Base-by-base conservation (phyloP, 2,797 vertebrate species). In the Peromyscus melanophrys region DNA sequence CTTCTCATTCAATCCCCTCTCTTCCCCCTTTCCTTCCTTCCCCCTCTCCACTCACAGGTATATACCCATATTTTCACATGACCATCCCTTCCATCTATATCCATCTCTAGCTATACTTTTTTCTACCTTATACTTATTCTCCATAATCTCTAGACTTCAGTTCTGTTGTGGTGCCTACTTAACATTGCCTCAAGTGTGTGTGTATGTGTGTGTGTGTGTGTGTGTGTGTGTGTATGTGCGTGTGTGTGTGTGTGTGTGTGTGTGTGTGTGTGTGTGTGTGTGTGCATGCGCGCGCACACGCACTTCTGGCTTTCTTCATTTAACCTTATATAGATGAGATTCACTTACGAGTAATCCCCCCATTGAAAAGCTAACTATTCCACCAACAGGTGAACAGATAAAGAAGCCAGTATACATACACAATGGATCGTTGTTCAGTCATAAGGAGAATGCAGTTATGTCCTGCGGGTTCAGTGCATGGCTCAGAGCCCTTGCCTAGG, bases 321-420 rank as follows among this genome's bases (percentile, higher is more conserved):
- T 52, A 83, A 65, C 12, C 61, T 80, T 27, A 52, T 52, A n/a
- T 27, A 11, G 7, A 71, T 84, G 67, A 87, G 63, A 96, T 40
- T 90, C 29, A 84, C 76, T 37, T 23, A 87, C 27, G 43, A 92
- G 78, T 52, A 90, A 95, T 40, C 12, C 69, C 40, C 85, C 90
- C 55, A 88, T 52, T n/a, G 46, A 46, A 61, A 43, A 59, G 3
- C 6, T 59, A 61, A 76, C 46, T 59, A 46, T 31, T 5, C 12
- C 10, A 76, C 11, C 55, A 89, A 61, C 21, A 89, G 37, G 73
- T 61, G 6, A 46, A 23, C 25, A 27, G 37, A 25, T 46, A 61
- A 76, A 89, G 17, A 46, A 76, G 43, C 17, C 34, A 71, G 85
- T 21, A 31, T 21, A 31, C 73, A 40, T 16, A 88, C n/a, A 57